Evolutionary conservation across 2,888 invertebrate genomes (phyloP), one percentile per base, ranked within the genome.

Genomic region (Aphodius sticticus): DNA sequence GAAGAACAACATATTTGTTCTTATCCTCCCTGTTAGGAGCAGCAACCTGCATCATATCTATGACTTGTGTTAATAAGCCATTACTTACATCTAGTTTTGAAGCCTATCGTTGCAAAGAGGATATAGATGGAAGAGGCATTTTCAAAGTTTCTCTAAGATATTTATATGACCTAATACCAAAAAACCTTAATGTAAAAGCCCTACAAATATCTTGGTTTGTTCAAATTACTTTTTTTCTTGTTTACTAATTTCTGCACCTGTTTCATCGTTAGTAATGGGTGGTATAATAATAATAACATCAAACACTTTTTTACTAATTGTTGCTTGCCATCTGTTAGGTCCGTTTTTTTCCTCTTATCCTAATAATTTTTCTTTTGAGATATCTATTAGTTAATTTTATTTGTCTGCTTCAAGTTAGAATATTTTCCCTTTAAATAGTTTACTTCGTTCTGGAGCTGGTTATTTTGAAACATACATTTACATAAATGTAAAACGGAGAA

Each of bases 11-110:
- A 38, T 38, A 38, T 38, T 38, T 38, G 38, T 38, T 7, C 38
- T 38, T 38, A 6, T 38, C 38, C 38, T 38, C 83, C 53, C 1
- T 53, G 6, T 53, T 53, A 53, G 6, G 53, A 53, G 53, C 53
- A 53, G 53, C 53, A 53, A 53, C 4, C 6, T 53, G 1, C 53
- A 53, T 53, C 53, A n/a, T n/a, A n/a, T n/a, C n/a, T n/a, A n/a
- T n/a, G n/a, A n/a, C n/a, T n/a, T n/a, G n/a, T n/a, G n/a, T n/a
- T n/a, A n/a, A n/a, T n/a, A n/a, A n/a, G n/a, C n/a, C n/a, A n/a
- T n/a, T n/a, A n/a, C n/a, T n/a, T n/a, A 53, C 9, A 9, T 53
- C 53, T 53, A 53, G 53, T 53, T 53, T 53, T 53, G 53, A 53
- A 53, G 53, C 53, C 53, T 5, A 53, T 53, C 53, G 53, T 53